phyloP scores from a whole-genome alignment of 2,888 invertebrate species.

The Archips crataeganus region DNA sequence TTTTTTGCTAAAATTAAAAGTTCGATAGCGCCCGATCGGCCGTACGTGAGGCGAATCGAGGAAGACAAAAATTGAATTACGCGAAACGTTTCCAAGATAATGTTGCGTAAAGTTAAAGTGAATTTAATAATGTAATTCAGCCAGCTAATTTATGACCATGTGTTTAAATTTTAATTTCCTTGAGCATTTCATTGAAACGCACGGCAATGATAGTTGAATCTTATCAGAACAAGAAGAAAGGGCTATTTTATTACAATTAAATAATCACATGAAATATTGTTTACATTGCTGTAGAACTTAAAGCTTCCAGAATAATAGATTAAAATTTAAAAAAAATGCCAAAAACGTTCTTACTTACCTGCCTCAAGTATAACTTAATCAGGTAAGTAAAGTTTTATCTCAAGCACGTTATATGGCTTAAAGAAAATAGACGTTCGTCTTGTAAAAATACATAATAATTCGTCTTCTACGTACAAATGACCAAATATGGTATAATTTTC shows the following conservation, averaged over 20 bases:
- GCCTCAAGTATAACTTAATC: too few relatives aligned
- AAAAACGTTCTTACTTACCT: too few relatives aligned
- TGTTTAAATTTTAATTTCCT: slow-evolving; percentile 42
- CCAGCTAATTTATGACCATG: slow-evolving; percentile 41
- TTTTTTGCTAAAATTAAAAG: slow-evolving; percentile 80
- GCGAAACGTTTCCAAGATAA: slow-evolving; percentile 41
- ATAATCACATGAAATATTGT: background rate
- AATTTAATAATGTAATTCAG: slow-evolving; percentile 41
- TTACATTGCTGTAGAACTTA: background rate
- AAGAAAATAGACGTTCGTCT: background rate
- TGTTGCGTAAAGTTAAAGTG: slow-evolving; percentile 36
- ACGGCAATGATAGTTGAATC: background rate
- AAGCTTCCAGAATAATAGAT: background rate
- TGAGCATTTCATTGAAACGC: slow-evolving; percentile 30
- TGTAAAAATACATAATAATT: background rate
- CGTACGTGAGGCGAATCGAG: slow-evolving; percentile 64
- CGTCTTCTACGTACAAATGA: background rate
- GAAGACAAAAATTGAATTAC: slow-evolving; percentile 42
- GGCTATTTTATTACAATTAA: background rate
- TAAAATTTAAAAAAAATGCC: too few relatives aligned
- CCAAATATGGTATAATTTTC: slow-evolving; percentile 26
- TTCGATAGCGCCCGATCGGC: slow-evolving; percentile 69
- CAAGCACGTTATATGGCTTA: background rate
- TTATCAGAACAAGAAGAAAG: background rate
- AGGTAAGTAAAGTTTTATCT: background rate